Percentiles rank a stretch among this genome's conserved stretches.
Conservation (phyloP, 2,797 vertebrate genomes). For the Arnoldichthys spilopterus region DNA sequence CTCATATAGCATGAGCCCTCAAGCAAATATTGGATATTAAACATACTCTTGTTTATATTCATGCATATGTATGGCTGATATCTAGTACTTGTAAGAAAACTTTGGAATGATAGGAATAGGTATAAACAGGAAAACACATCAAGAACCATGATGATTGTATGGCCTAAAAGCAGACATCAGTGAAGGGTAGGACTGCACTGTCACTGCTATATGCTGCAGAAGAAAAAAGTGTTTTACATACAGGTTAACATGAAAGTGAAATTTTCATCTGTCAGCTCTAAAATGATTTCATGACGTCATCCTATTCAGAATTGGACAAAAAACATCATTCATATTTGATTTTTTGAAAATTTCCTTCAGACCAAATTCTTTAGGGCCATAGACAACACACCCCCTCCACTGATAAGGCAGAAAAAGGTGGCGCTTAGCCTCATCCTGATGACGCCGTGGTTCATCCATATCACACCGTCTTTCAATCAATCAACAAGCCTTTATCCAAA, state of each 20-base stretch:
- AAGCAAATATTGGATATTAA: conserved; percentile 32
- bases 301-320: background rate
- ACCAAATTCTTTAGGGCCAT: conserved; percentile 4
- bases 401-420: conserved; percentile 31
- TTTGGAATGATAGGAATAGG: conserved; percentile 30
- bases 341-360: background rate
- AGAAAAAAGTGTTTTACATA: conserved; percentile 37
- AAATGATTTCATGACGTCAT: conserved; percentile 43
- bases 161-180: conserved; percentile 58
- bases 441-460: conserved; percentile 22
- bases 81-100: background rate
- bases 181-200: background rate
- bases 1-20: conserved; percentile 2
- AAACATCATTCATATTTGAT: background rate
- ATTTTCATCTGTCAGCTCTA: conserved; percentile 18
- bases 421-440: background rate
- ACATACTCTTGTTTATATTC: conserved; percentile 24
- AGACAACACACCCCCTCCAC: conserved; percentile 9
- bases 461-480: conserved; percentile 36
- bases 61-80: conserved; percentile 19
- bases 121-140: conserved; percentile 41
- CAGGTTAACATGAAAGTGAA: conserved; percentile 17
- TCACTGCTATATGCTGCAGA: conserved; percentile 3
- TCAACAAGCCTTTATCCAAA: conserved; percentile 30
- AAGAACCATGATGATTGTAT: conserved; percentile 66